Evolutionary conservation across 2,888 invertebrate species (phyloP), one percentile per base, ranked within the genome.

Genomic region (Tetrapedia diversipes): DNA sequence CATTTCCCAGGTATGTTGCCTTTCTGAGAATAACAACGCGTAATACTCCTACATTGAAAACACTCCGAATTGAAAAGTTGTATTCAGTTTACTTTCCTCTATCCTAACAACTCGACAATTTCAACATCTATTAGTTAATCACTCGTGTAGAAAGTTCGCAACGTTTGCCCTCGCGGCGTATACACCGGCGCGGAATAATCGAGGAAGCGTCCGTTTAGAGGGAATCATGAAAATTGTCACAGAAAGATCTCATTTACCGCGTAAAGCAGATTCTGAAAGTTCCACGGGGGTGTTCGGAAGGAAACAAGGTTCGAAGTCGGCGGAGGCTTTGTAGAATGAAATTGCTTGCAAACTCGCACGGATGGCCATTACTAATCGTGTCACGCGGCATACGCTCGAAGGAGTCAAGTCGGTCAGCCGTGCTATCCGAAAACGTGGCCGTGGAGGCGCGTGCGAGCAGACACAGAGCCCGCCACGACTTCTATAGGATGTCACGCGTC

Each of bases 401-500:
- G 54, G 49, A 59, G 37, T 60, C 51, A 47, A 56, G 47, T 51
- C 47, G 73, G 73, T 72, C 45, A 73, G n/a, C 65, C 51, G 32
- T 64, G 64, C 22, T 57, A 59, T 74, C 63, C 72, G 72, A 72
- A 64, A 74, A 64, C 64, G 61, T 57, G 66, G 65, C 16, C 49
- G 22, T 10, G 14, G 32, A 53, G 32, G n/a, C 45, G 39, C 34
- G 60, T 43, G 29, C 51, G 51, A 24, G 39, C 22, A 57, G 54
- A 68, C 53, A 67, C 57, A 32, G 59, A 57, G 34, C 32, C 39
- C 19, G 39, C 77, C 81, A 73, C 75, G 86, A 86, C 80, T 86
- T 85, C 81, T 83, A 87, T 83, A 77, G 82, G 84, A 82, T 83
- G 86, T 87, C 85, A 81, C 84, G 81, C 80, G 83, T 81, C 73